Conservation (phyloP, 1,140 invertebrate genomes). For the Platorchestia sp. region DNA sequence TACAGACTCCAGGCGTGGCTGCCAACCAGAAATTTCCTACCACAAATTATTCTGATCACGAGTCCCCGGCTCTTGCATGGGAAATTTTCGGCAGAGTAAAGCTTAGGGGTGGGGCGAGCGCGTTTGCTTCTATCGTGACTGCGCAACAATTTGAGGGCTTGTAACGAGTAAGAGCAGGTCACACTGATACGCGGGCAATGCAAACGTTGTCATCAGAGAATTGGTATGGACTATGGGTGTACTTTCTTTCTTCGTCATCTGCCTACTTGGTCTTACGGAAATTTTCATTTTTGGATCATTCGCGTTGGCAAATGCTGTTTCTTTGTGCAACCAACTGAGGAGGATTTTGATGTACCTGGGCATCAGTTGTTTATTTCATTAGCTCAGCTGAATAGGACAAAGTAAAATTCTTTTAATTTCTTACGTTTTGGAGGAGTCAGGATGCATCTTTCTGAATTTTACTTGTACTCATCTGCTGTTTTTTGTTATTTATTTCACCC, state of each 20-base stretch:
- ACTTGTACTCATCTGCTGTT: too few relatives aligned
- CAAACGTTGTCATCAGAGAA: background rate
- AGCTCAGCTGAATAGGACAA: too few relatives aligned
- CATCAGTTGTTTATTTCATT: too few relatives aligned
- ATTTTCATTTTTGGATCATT: background rate
- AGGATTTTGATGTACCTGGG: too few relatives aligned
- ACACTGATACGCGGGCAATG: background rate
- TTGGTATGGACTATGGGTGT: background rate
- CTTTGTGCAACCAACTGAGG: too few relatives aligned
- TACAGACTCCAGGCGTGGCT: background rate
- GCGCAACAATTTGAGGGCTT: too few relatives aligned
- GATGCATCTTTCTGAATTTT: too few relatives aligned
- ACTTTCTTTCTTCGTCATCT: background rate
- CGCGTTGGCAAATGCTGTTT: too few relatives aligned
- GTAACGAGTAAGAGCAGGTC: background rate
- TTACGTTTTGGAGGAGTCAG: too few relatives aligned
- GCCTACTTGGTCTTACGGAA: background rate
- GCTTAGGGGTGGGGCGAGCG: background rate
- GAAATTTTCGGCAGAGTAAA: background rate
- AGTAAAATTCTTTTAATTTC: too few relatives aligned
- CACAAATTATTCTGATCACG: background rate
- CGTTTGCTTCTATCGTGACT: background rate
- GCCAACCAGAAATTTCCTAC: background rate
- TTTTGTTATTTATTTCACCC: too few relatives aligned
- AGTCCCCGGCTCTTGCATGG: background rate